phyloP scores from a whole-genome alignment of 2,113 vertebrate genomes.

The Crotalus tigris region DNA sequence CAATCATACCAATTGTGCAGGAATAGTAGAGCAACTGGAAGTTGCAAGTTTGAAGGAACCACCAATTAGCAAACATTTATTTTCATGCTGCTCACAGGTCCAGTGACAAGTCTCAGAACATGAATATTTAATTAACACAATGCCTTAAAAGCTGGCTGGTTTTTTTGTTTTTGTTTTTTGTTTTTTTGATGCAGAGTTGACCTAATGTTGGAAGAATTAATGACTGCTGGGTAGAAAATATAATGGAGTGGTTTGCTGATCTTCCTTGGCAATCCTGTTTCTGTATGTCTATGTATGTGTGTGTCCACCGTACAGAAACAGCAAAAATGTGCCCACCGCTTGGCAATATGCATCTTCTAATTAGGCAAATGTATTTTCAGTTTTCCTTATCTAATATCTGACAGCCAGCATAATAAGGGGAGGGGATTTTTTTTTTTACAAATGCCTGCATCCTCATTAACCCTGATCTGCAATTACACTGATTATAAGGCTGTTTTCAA shows the following conservation, averaged over 20 bases:
- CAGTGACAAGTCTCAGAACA: neutral
- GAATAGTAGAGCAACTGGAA: neutral
- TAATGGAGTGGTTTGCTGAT: neutral
- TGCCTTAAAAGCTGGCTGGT: neutral
- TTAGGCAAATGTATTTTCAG: slow-evolving; percentile 82
- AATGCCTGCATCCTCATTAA: slow-evolving; percentile 76
- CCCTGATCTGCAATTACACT: slow-evolving; percentile 80
- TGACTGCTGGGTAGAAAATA: neutral
- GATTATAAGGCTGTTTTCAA: slow-evolving; percentile 74
- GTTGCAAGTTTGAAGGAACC: neutral
- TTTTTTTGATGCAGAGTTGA: no score
- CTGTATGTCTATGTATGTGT: neutral
- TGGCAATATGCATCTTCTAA: slow-evolving; percentile 78
- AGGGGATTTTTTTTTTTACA: slow-evolving; percentile 53
- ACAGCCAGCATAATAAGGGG: slow-evolving; percentile 60
- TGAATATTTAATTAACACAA: neutral
- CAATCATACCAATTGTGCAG: neutral
- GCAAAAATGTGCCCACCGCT: slow-evolving; percentile 49
- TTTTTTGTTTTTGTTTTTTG: no score
- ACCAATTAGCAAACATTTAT: neutral
- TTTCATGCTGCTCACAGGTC: neutral
- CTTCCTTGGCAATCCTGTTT: neutral
- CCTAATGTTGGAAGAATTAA: neutral
- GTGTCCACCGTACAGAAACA: neutral
- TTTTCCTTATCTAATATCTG: slow-evolving; percentile 77